Percentiles rank a stretch among this genome's conserved stretches.
These are phyloP conservation scores for Ambastaia sidthimunki DNA, from an alignment of 2,797 vertebrate species.

Conservation along the genomic window DNA sequence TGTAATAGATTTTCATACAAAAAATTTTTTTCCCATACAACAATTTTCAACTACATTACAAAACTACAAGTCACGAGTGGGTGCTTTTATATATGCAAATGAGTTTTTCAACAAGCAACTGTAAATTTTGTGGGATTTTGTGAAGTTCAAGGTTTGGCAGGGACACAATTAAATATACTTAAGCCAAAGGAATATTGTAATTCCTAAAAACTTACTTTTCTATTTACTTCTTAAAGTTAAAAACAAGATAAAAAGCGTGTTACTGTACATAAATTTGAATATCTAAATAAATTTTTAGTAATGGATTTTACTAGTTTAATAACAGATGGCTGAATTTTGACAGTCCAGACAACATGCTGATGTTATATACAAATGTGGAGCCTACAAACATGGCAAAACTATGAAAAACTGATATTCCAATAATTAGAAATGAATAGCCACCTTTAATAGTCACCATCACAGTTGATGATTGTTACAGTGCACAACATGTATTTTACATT, in stretches of 20 bases:
- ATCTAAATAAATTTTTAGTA: not conserved
- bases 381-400: not conserved
- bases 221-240: conserved; percentile 5
- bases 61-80: not conserved
- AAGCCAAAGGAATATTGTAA: not conserved
- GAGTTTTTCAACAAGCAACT: not conserved
- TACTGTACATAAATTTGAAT: not conserved
- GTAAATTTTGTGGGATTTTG: not conserved
- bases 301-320: not conserved
- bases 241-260: not conserved
- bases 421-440: not conserved
- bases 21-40: too few relatives aligned
- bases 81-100: conserved; percentile 9
- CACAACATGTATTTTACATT: not conserved
- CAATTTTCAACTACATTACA: not conserved
- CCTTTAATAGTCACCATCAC: not conserved
- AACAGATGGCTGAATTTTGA: not conserved
- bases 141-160: not conserved
- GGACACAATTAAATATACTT: conserved; percentile 3
- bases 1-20: not conserved
- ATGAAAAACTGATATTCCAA: not conserved
- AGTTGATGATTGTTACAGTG: not conserved
- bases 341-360: too few relatives aligned
- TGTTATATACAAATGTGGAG: too few relatives aligned
- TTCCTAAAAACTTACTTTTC: not conserved